Percentiles rank a stretch among this genome's conserved stretches.
Evolutionary conservation across 2,113 vertebrate genomes (phyloP).

Genomic region (Zosterops hypoxanthus): DNA sequence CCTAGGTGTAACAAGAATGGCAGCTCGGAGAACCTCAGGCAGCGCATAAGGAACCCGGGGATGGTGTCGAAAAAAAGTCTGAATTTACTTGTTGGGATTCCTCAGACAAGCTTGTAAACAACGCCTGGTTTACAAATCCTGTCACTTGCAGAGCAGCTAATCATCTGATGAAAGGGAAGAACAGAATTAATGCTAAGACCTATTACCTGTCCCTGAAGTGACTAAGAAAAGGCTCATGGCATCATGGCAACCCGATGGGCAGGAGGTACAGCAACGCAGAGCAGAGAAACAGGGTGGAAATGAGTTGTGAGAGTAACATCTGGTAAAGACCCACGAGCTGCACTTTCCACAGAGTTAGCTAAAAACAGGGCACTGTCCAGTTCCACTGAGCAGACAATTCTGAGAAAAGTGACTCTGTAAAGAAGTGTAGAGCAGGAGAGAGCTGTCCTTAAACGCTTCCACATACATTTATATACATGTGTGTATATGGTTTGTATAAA

Average conservation of each 20-base stretch:
- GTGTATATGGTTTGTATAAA: not conserved
- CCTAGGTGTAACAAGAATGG: not conserved
- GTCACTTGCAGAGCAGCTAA: not conserved
- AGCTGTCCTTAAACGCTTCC: not conserved
- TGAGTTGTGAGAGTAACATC: not conserved
- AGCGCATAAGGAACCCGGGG: fast-evolving
- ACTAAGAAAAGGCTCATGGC: not conserved
- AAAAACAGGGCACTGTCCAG: not conserved
- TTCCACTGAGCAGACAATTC: not conserved
- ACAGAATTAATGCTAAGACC: not conserved
- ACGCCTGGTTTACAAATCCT: not conserved
- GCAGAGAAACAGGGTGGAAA: not conserved
- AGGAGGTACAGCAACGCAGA: not conserved
- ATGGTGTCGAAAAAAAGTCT: not conserved
- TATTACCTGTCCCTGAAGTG: not conserved
- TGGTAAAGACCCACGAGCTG: not conserved
- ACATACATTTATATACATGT: not conserved
- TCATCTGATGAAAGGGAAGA: not conserved
- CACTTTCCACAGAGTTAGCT: not conserved
- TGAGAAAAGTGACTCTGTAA: not conserved
- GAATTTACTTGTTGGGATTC: not conserved
- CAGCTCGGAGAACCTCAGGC: not conserved
- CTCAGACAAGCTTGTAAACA: not conserved
- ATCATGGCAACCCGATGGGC: not conserved
- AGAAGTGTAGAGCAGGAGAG: not conserved